These are phyloP conservation scores for Melipona quadrifasciata DNA, from an alignment of 1,140 invertebrate species.

Conservation along the genomic window DNA sequence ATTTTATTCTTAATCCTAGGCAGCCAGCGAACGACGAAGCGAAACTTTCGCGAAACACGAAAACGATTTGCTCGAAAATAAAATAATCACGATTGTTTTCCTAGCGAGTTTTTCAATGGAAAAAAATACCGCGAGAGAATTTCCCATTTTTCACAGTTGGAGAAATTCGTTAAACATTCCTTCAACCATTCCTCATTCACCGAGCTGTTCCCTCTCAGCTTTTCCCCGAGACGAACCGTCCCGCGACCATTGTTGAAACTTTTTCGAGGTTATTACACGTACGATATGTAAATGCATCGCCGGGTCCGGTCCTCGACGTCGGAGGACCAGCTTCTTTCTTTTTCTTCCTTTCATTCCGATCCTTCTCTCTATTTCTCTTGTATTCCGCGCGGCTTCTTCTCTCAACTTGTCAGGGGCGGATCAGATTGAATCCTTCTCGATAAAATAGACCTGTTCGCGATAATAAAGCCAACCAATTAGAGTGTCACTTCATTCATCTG, in stretches of 20 bases:
- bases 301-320: constrained; percentile 66
- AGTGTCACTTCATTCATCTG: not conserved
- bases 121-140: not conserved
- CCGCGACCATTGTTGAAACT: constrained; percentile 64
- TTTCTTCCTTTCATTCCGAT: constrained; percentile 54
- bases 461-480: constrained; percentile 17
- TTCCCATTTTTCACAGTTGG: not conserved
- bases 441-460: constrained; percentile 4
- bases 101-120: too few relatives aligned
- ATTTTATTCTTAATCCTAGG: not conserved
- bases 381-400: constrained; percentile 46
- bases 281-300: constrained; percentile 69
- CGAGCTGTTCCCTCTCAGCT: constrained; percentile 3
- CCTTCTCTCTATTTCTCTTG: constrained; percentile 54
- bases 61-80: not conserved
- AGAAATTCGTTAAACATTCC: constrained; percentile 48
- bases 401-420: constrained; percentile 64
- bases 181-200: constrained; percentile 27
- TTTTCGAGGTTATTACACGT: constrained; percentile 72
- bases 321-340: constrained; percentile 60
- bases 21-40: too few relatives aligned
- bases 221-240: constrained; percentile 30
- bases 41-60: too few relatives aligned
- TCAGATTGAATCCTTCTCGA: constrained; percentile 31
- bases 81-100: not conserved